Evolutionary conservation across 2,888 invertebrate genomes (phyloP).

Genomic region (Candidula unifasciata): DNA sequence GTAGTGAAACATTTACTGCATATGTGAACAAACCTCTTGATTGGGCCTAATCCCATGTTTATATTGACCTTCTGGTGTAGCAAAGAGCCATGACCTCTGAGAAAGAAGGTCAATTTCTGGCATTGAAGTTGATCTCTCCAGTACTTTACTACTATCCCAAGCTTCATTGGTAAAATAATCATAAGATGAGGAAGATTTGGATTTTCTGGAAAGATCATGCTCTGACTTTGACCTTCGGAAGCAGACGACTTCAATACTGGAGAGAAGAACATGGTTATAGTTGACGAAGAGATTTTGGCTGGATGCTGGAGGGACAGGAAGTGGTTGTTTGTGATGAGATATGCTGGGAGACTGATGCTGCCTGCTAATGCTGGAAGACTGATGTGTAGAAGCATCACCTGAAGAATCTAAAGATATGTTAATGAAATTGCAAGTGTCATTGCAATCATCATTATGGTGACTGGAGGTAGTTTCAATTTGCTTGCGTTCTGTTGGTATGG

Average conservation of each 20-base stretch:
- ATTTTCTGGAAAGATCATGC: conserved; percentile 8
- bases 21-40: neutral
- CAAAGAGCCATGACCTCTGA: conserved; percentile 23
- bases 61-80: neutral
- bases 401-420: neutral
- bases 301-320: neutral
- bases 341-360: conserved; percentile 11
- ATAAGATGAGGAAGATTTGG: conserved; percentile 24
- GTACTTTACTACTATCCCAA: conserved; percentile 47
- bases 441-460: neutral
- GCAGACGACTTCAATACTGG: neutral
- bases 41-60: neutral
- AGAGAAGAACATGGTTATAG: neutral
- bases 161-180: conserved; percentile 13
- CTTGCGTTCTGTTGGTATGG: neutral
- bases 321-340: neutral
- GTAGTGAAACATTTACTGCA: too few species aligned
- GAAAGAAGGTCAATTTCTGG: conserved; percentile 40
- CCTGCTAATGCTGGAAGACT: conserved; percentile 39
- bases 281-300: neutral
- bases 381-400: neutral
- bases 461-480: neutral
- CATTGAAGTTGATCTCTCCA: conserved; percentile 38
- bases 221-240: conserved; percentile 41
- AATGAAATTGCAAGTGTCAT: neutral